Conservation (phyloP, 2,888 invertebrate genomes). For the Venusia cambrica region DNA sequence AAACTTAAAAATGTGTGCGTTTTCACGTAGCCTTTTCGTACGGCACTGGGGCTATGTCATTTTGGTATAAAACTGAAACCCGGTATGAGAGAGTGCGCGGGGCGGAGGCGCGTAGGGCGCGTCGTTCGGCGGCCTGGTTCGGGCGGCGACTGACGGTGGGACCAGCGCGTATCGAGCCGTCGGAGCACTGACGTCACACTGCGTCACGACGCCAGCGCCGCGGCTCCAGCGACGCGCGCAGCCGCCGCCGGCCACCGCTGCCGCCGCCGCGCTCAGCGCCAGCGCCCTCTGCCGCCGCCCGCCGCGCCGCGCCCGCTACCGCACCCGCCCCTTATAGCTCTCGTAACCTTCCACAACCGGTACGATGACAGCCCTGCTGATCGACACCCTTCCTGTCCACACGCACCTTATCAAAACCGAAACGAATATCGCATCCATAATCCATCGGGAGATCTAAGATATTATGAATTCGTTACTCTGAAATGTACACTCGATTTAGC, state of each 20-base stretch:
- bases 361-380: conserved; percentile 62
- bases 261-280: conserved; percentile 50
- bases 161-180: conserved; percentile 84
- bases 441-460: conserved; percentile 9
- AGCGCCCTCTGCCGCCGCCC: conserved; percentile 45
- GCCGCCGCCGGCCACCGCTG: conserved; percentile 51
- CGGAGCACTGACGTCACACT: conserved; percentile 87
- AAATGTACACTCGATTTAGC: conserved; percentile 22
- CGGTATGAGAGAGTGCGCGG: conserved; percentile 73
- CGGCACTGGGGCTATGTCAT: conserved; percentile 79
- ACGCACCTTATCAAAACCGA: conserved; percentile 23
- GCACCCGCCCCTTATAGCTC: conserved; percentile 54
- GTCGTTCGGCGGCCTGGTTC: conserved; percentile 74
- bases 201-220: conserved; percentile 82
- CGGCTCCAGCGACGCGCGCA: conserved; percentile 65
- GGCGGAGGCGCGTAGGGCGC: conserved; percentile 69
- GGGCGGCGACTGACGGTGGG: conserved; percentile 82
- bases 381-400: conserved; percentile 51
- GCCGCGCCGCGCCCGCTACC: conserved; percentile 65
- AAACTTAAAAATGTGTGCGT: conserved; percentile 77
- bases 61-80: conserved; percentile 77
- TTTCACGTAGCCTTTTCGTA: conserved; percentile 71
- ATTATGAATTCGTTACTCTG: conserved; percentile 2
- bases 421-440: conserved; percentile 11
- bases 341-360: conserved; percentile 73